phyloP scores from a whole-genome alignment of 2,888 invertebrate species.

The Hyles lineata region DNA sequence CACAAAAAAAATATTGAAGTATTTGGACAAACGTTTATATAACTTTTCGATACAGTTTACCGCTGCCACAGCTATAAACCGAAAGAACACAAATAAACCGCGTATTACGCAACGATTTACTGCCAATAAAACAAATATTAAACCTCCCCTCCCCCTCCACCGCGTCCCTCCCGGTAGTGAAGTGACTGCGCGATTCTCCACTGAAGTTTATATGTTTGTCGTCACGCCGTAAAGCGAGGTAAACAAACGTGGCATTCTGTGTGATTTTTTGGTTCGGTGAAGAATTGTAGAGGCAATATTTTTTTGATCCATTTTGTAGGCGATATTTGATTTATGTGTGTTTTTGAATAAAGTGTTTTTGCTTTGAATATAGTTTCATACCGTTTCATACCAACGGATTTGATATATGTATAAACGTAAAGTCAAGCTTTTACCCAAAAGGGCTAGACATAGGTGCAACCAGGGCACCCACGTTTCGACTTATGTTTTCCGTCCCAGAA shows the following conservation, averaged over 20 bases:
- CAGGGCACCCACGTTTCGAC: too few relatives aligned
- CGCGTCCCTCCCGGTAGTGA: neutral
- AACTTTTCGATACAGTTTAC: neutral
- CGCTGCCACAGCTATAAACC: neutral
- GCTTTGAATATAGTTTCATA: too few relatives aligned
- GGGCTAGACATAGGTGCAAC: too few relatives aligned
- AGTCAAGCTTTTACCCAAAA: too few relatives aligned
- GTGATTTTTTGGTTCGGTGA: neutral
- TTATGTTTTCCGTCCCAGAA: too few relatives aligned
- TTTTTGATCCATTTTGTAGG: too few relatives aligned
- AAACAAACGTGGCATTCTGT: neutral
- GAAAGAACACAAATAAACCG: constrained; percentile 3
- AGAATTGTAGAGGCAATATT: too few relatives aligned
- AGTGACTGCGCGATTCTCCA: neutral
- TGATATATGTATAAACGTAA: too few relatives aligned
- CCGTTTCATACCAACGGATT: too few relatives aligned
- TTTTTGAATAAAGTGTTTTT: too few relatives aligned
- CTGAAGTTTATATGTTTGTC: constrained; percentile 14
- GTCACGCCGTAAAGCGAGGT: constrained; percentile 1
- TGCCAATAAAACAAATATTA: constrained; percentile 16
- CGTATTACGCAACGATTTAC: constrained; percentile 13
- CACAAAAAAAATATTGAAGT: too few relatives aligned
- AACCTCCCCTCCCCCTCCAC: neutral
- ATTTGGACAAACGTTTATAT: neutral
- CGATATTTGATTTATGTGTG: too few relatives aligned